These are phyloP conservation scores for Caenorhabditis sp. DNA, from an alignment of 2,888 invertebrate species.

Conservation along the genomic window DNA sequence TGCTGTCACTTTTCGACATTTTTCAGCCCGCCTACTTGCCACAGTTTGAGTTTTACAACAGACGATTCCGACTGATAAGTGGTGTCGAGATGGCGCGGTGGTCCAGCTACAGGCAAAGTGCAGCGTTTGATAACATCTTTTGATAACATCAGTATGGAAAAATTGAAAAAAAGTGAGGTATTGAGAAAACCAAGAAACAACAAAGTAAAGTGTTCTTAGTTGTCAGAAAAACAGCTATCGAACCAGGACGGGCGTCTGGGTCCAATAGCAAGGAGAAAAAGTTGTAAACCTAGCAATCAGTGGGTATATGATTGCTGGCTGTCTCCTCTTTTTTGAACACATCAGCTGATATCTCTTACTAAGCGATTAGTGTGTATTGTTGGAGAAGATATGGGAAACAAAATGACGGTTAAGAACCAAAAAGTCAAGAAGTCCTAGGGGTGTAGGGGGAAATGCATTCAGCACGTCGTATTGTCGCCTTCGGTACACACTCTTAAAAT, in stretches of 20 bases:
- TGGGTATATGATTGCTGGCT: conserved; percentile 19
- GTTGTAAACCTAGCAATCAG: conserved; percentile 48
- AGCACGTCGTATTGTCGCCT: conserved; percentile 50
- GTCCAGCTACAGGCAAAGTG: conserved; percentile 44
- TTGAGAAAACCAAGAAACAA: neutral
- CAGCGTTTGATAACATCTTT: conserved; percentile 31
- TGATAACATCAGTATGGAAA: conserved; percentile 5
- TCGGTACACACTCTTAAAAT: conserved; percentile 59
- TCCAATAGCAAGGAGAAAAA: conserved; percentile 23
- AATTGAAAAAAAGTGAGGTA: neutral
- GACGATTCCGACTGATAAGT: conserved; percentile 30
- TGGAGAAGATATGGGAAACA: conserved; percentile 6
- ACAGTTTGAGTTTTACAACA: conserved; percentile 47
- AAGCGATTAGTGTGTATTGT: conserved; percentile 28
- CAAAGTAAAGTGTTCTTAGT: conserved; percentile 6
- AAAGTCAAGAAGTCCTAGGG: conserved; percentile 32
- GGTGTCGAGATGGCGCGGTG: conserved; percentile 45
- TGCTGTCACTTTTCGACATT: conserved; percentile 31
- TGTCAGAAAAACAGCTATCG: neutral
- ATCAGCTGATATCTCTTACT: conserved; percentile 45
- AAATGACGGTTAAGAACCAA: neutral
- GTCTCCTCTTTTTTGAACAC: conserved; percentile 8
- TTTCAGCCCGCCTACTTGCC: conserved; percentile 12
- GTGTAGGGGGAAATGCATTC: conserved; percentile 35
- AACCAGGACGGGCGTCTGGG: neutral